Conservation (phyloP, 35 echinoderm and acorn worm genomes). For the Diadema setosum region DNA sequence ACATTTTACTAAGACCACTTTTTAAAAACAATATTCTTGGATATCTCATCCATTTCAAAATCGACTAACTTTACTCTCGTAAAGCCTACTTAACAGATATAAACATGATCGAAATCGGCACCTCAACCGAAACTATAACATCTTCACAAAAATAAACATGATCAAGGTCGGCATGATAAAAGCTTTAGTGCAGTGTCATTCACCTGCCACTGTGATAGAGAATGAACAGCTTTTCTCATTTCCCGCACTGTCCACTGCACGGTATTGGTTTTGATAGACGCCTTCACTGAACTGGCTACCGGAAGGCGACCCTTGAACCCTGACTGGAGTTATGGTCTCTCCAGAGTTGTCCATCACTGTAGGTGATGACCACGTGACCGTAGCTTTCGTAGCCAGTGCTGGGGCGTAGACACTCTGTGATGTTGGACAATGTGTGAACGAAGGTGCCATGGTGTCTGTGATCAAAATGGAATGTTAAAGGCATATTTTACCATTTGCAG, state of each 20-base stretch:
- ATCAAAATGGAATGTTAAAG: too few relatives aligned
- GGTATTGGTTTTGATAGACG: background rate
- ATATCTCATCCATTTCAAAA: too few relatives aligned
- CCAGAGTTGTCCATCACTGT: slow-evolving; percentile 31
- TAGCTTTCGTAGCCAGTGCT: background rate
- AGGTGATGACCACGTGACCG: background rate
- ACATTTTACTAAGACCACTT: too few relatives aligned
- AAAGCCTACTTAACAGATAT: too few relatives aligned
- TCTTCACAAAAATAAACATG: too few relatives aligned
- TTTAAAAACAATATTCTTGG: too few relatives aligned
- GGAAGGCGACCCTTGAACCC: background rate
- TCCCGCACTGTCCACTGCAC: slow-evolving; percentile 13
- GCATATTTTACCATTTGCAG: too few relatives aligned
- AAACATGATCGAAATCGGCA: too few relatives aligned
- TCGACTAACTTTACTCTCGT: too few relatives aligned
- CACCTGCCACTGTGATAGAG: slow-evolving; percentile 34
- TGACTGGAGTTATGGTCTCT: background rate
- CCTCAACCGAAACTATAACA: too few relatives aligned
- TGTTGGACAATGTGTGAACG: background rate
- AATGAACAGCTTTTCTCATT: slow-evolving; percentile 13
- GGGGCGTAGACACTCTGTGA: background rate
- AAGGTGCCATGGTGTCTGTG: slow-evolving; percentile 20
- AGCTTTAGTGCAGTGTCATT: too few relatives aligned
- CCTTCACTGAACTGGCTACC: background rate
- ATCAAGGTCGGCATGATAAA: too few relatives aligned